Percentiles rank a stretch among this genome's conserved stretches.
phyloP scores from a whole-genome alignment of 2,797 vertebrate species.

The Crax fasciolata region DNA sequence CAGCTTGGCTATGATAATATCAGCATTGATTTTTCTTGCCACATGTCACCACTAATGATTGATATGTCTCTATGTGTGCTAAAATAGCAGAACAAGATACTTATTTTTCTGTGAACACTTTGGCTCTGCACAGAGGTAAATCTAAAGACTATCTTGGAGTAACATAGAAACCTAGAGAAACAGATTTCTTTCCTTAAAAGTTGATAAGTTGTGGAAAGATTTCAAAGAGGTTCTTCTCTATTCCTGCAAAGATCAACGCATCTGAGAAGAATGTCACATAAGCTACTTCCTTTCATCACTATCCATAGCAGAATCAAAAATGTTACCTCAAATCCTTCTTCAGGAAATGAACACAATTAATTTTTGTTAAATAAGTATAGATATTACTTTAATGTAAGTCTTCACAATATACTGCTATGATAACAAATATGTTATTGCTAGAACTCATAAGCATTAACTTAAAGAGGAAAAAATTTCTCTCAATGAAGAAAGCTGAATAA shows the following conservation, averaged over 20 bases:
- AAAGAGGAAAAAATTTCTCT: background rate
- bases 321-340: background rate
- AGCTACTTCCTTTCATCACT: background rate
- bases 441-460: conserved; percentile 3
- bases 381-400: conserved; percentile 1
- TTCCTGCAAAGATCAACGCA: background rate
- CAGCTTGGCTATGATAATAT: conserved; percentile 12
- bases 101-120: background rate
- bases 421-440: conserved; percentile 6
- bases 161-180: background rate
- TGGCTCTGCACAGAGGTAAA: background rate
- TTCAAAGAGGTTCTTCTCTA: background rate
- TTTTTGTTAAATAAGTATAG: conserved; percentile 31
- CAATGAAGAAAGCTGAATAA: background rate
- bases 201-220: background rate
- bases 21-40: conserved; percentile 12
- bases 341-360: background rate
- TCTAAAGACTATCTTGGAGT: background rate
- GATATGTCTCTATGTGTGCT: background rate
- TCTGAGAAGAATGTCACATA: background rate
- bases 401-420: background rate
- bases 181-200: conserved; percentile 1
- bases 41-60: background rate
- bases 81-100: background rate
- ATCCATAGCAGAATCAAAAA: conserved; percentile 7